Evolutionary conservation across 2,797 vertebrate species (phyloP), one percentile per base, ranked within the genome.

Genomic region (Sandelia bainsii): DNA sequence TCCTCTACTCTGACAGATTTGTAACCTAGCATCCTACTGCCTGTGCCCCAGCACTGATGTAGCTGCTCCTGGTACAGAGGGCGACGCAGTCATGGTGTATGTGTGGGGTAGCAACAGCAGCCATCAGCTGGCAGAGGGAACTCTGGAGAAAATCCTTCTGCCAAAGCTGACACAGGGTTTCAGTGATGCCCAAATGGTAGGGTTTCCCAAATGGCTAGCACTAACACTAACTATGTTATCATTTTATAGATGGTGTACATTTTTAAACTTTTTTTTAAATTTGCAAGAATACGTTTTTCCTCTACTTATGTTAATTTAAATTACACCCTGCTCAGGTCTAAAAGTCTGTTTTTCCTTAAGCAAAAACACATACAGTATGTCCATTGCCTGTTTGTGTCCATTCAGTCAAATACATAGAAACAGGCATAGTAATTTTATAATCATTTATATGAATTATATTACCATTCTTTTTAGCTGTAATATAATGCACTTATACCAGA

Each of bases 71-170:
- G 87, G 89, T n/a, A 61, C 79, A 19, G 93, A 95, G 68, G 86
- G 69, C 1, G 94, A 95, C 45, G 69, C 87, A 0, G 91, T 95
- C 44, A 87, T 93, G 91, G 95, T 96, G 80, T 95, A 95, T 45
- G 95, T 96, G 62, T 96, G 95, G 95, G 95, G 95, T 68, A 96
- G 95, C 89, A 96, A 96, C 92, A 96, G 95, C 89, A 95, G 95
- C 77, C 95, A 96, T 87, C 95, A 96, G 86, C 91, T 96, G 69
- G 95, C 95, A n/a, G 95, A 96, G 79, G 95, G 95, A 77, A 95
- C 95, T 0, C 91, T 95, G 80, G 95, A 96, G 90, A 96, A 96
- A 90, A 96, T 96, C 78, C 85, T 96, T 68, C 91, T 95, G 76
- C 95, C 95, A 68, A 96, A 96, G 82, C 87, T 95, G 46, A 95